Conservation (phyloP, 2,797 vertebrate genomes). For the Stomatorhinus walkeri region DNA sequence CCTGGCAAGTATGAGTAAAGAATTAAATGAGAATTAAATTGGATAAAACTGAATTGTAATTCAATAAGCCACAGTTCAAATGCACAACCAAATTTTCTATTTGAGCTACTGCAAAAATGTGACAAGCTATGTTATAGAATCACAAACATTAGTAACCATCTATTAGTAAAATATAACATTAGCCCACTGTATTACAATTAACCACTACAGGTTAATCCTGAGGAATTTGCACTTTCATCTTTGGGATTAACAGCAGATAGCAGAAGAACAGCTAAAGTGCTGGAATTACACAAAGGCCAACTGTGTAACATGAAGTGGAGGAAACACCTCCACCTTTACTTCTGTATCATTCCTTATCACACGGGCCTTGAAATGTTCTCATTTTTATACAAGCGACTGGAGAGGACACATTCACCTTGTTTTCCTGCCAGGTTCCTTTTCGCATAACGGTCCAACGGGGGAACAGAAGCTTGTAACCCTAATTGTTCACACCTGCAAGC, state of each 20-base stretch:
- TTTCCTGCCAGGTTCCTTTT: slow-evolving; percentile 5
- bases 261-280: slow-evolving; percentile 56
- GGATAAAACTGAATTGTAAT: not conserved
- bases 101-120: not conserved
- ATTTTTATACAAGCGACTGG: not conserved
- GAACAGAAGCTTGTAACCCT: not conserved
- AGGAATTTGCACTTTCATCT: not conserved
- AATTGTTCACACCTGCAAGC: slow-evolving; percentile 13
- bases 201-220: not conserved
- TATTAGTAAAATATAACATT: not conserved
- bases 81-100: not conserved
- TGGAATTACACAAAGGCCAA: not conserved
- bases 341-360: not conserved
- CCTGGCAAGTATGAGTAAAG: not conserved
- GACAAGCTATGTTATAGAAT: not conserved
- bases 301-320: not conserved
- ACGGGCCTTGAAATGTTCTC: not conserved
- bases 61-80: not conserved
- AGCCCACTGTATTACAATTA: not conserved
- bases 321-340: not conserved
- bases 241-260: not conserved
- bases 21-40: not conserved
- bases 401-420: not conserved
- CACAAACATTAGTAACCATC: not conserved
- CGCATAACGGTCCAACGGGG: not conserved